Percentiles rank a stretch among this genome's conserved stretches.
Evolutionary conservation across 2,797 vertebrate genomes (phyloP).

Genomic region (Jordanella pulchra): DNA sequence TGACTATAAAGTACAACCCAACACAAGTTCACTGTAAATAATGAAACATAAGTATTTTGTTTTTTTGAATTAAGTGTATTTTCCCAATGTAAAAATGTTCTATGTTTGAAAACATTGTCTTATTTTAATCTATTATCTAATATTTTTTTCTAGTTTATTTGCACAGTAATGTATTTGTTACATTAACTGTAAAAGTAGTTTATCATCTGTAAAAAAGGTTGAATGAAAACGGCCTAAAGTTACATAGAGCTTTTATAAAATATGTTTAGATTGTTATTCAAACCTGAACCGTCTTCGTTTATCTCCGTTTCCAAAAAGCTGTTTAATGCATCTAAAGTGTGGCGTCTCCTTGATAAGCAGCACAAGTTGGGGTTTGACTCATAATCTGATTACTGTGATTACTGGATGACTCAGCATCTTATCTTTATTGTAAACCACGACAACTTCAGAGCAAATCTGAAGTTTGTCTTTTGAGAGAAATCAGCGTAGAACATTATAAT

Average conservation of each 20-base stretch:
- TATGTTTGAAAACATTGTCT: no score
- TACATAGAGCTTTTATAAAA: not conserved
- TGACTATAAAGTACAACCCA: no score
- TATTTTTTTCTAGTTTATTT: not conserved
- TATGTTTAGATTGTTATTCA: not conserved
- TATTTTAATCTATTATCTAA: not conserved
- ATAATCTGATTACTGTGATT: conserved; percentile 13
- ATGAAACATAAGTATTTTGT: no score
- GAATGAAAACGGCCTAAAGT: not conserved
- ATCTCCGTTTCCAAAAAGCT: not conserved
- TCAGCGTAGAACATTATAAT: not conserved
- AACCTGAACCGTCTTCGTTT: not conserved
- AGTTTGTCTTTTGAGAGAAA: conserved; percentile 21
- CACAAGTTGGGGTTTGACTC: conserved; percentile 14
- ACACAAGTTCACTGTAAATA: no score
- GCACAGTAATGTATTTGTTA: not conserved
- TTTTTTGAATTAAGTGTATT: no score
- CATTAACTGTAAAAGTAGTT: not conserved
- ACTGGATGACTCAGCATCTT: conserved; percentile 39
- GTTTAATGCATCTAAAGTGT: not conserved
- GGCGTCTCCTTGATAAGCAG: no score
- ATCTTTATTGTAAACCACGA: conserved; percentile 22
- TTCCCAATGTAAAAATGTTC: no score
- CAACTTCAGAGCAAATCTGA: conserved; percentile 36
- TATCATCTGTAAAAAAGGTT: not conserved